Percentiles rank a stretch among this genome's conserved stretches.
phyloP scores from a whole-genome alignment of 2,888 invertebrate species.

The Alsophila aescularia region DNA sequence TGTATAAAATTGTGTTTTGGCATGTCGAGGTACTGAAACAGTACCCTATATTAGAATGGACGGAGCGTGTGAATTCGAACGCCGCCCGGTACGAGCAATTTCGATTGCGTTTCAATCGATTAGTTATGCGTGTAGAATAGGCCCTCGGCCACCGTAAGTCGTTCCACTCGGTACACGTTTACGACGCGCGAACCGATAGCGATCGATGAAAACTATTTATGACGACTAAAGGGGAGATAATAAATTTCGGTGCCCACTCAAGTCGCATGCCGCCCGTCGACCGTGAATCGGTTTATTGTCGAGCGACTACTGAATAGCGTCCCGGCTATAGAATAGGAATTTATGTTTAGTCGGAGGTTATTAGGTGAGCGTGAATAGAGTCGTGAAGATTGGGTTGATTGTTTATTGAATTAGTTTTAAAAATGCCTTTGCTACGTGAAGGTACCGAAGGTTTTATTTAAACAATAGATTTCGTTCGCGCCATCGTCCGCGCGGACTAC shows the following conservation, averaged over 20 bases:
- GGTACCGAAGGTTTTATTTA: too few relatives aligned
- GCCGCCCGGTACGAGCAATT: neutral
- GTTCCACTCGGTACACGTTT: constrained; percentile 39
- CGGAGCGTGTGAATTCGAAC: neutral
- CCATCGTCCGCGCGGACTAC: too few relatives aligned
- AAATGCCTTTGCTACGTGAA: neutral
- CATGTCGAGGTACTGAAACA: neutral
- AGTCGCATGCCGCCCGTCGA: constrained; percentile 33
- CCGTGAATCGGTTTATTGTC: constrained; percentile 34
- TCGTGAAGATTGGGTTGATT: constrained; percentile 35
- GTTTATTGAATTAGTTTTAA: constrained; percentile 9
- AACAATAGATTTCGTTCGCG: too few relatives aligned
- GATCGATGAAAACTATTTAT: constrained; percentile 48
- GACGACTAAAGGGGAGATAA: constrained; percentile 43
- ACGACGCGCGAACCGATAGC: constrained; percentile 36
- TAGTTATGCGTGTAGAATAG: constrained; percentile 16
- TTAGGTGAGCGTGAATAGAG: constrained; percentile 33
- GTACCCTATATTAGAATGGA: neutral
- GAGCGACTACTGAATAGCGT: constrained; percentile 30
- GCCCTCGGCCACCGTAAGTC: constrained; percentile 17
- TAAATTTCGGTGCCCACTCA: constrained; percentile 38
- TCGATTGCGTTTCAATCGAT: constrained; percentile 11
- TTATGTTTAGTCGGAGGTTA: constrained; percentile 20
- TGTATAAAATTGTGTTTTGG: neutral
- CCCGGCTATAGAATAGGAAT: constrained; percentile 13